A percentile compares a stretch with the other conserved stretches of the same genome.
Evolutionary conservation across 2,113 vertebrate species (phyloP).

Genomic region (Hippolais icterina): DNA sequence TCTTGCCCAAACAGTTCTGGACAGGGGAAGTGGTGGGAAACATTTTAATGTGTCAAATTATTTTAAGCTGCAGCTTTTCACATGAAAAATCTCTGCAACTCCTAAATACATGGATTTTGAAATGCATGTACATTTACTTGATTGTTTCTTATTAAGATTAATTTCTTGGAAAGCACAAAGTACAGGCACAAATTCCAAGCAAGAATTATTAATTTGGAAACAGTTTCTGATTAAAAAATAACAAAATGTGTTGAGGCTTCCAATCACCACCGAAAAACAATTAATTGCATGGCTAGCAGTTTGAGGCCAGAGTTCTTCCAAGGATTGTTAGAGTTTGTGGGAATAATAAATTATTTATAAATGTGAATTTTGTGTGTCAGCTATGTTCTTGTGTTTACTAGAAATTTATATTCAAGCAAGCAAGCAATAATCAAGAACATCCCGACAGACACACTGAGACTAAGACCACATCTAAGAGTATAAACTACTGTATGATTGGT

Average conservation of each 20-base stretch:
- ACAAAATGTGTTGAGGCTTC: background rate
- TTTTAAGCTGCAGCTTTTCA: background rate
- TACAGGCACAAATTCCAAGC: background rate
- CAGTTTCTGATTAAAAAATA: background rate
- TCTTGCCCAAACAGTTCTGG: background rate
- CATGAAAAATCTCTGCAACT: background rate
- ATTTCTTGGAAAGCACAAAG: background rate
- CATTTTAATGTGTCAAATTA: background rate
- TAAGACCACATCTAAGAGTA: background rate
- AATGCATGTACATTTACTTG: background rate
- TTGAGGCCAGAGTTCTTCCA: conserved; percentile 35
- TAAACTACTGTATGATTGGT: background rate
- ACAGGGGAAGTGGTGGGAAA: background rate
- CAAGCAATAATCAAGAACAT: background rate
- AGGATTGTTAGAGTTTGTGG: background rate
- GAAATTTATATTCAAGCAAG: conserved; percentile 8
- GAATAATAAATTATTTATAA: background rate
- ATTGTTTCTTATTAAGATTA: background rate
- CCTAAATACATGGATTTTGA: background rate
- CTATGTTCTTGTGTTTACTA: background rate
- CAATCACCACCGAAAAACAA: conserved; percentile 38
- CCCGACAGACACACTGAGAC: background rate
- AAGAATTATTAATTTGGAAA: conserved; percentile 26
- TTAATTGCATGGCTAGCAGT: conserved; percentile 45
- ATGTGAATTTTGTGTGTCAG: background rate